phyloP scores from a whole-genome alignment of 30 jellyfish, hydroid and myxozoan genomes.

The Aurelia coerulea region DNA sequence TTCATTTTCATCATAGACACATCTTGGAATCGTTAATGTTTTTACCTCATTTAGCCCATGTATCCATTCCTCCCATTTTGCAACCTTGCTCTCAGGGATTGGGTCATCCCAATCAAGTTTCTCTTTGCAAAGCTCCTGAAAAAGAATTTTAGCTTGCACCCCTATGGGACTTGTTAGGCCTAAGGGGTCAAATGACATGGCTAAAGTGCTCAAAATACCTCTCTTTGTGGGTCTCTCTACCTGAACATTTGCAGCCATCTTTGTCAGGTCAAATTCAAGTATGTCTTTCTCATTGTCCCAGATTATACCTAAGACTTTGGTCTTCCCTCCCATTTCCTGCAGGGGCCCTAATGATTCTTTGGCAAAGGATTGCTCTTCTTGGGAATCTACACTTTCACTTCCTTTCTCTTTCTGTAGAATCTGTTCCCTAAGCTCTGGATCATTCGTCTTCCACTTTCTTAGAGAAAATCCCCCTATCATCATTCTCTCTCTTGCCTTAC shows the following conservation, averaged over 20 bases:
- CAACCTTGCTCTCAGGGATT: constrained; percentile 30
- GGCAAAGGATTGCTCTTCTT: constrained; percentile 19
- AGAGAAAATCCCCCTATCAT: constrained; percentile 38
- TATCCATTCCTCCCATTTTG: constrained; percentile 26
- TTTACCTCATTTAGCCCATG: constrained; percentile 23
- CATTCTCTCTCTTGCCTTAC: constrained; percentile 33
- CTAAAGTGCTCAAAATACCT: constrained; percentile 22
- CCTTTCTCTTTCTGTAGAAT: constrained; percentile 33
- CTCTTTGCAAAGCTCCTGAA: constrained; percentile 33
- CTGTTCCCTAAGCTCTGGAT: constrained; percentile 15
- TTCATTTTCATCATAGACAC: constrained; percentile 8
- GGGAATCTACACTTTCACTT: background rate
- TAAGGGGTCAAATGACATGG: constrained; percentile 19
- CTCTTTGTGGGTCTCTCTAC: constrained; percentile 36
- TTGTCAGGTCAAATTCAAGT: constrained; percentile 16
- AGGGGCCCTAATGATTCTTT: constrained; percentile 45
- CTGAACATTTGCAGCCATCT: constrained; percentile 12
- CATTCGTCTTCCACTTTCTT: constrained; percentile 46
- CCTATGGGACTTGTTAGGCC: constrained; percentile 6
- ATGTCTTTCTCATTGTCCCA: constrained; percentile 34
- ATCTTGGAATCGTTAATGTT: constrained; percentile 11
- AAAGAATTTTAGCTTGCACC: constrained; percentile 11
- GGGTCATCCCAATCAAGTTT: constrained; percentile 48
- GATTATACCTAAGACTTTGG: constrained; percentile 26
- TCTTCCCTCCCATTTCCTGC: constrained; percentile 19